These are phyloP conservation scores for Pseudomyrmex flavicornis DNA, from an alignment of 1,140 invertebrate species.

Conservation along the genomic window DNA sequence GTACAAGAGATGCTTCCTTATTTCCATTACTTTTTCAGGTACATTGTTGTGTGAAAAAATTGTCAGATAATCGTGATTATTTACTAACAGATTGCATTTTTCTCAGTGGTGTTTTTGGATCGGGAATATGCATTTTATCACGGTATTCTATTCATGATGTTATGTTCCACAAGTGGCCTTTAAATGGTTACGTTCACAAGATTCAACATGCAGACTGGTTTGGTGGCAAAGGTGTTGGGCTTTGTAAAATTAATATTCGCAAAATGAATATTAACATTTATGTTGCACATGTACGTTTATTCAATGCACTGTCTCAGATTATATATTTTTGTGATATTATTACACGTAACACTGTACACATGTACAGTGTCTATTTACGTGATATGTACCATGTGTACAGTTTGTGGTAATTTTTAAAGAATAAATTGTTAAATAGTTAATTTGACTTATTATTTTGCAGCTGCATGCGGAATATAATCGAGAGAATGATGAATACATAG, in stretches of 20 bases:
- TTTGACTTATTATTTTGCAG: slow-evolving; percentile 84
- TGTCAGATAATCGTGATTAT: slow-evolving; percentile 25
- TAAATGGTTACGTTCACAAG: slow-evolving; percentile 99
- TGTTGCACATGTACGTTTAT: slow-evolving; percentile 93
- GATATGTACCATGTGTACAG: background rate
- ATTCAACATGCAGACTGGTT: slow-evolving; percentile 99
- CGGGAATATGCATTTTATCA: slow-evolving; percentile 96
- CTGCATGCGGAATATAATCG: slow-evolving; percentile 97
- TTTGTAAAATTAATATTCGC: slow-evolving; percentile 91
- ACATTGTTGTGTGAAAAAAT: slow-evolving; percentile 57
- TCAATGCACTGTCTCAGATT: slow-evolving; percentile 38
- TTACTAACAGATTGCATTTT: background rate
- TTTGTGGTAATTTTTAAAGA: background rate
- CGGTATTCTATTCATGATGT: slow-evolving; percentile 94
- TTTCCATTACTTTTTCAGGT: slow-evolving; percentile 98
- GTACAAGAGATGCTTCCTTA: slow-evolving; percentile 89
- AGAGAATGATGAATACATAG: slow-evolving; percentile 94
- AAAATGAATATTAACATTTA: slow-evolving; percentile 93
- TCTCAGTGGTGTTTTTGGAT: slow-evolving; percentile 94
- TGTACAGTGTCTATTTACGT: background rate
- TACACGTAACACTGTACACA: background rate
- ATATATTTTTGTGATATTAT: slow-evolving; percentile 22
- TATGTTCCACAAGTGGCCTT: slow-evolving; percentile 95
- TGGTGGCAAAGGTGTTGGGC: slow-evolving; percentile 97
- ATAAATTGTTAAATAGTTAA: background rate